Evolutionary conservation across 2,113 vertebrate species (phyloP).

Genomic region (Triplophysa tibetana): DNA sequence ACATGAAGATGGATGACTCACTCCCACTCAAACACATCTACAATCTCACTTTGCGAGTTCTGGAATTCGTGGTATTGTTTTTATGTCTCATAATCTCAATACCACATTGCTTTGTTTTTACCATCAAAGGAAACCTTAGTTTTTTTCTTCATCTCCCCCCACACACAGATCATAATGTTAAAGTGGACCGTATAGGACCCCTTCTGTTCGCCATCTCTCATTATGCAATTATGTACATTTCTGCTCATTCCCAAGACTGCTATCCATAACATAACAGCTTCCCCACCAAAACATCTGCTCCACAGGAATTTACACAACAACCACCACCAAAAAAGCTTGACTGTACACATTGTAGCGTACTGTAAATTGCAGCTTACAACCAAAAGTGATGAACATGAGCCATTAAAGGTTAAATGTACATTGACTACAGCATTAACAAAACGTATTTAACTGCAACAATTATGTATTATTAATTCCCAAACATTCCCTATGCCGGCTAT

Average conservation of each 20-base stretch:
- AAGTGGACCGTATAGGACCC: slow-evolving; percentile 63
- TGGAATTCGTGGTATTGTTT: slow-evolving; percentile 49
- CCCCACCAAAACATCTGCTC: slow-evolving; percentile 53
- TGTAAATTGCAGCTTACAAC: background rate
- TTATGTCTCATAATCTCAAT: slow-evolving; percentile 43
- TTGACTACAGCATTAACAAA: background rate
- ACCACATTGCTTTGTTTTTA: slow-evolving; percentile 3
- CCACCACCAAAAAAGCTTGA: background rate
- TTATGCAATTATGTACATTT: slow-evolving; percentile 72
- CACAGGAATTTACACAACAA: background rate
- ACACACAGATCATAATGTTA: slow-evolving; percentile 23
- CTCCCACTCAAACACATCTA: slow-evolving; percentile 29
- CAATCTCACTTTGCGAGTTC: slow-evolving; percentile 22
- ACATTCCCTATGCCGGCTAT: background rate
- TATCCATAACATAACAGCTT: slow-evolving; percentile 62
- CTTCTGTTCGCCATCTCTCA: slow-evolving; percentile 61
- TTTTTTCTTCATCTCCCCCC: background rate
- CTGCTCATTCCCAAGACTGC: slow-evolving; percentile 60
- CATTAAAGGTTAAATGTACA: background rate
- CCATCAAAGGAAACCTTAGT: slow-evolving; percentile 27
- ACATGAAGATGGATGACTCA: background rate
- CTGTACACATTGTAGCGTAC: background rate
- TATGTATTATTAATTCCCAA: no score
- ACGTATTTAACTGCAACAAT: background rate
- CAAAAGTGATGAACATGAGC: background rate